These are phyloP conservation scores for Volucella bombylans DNA, from an alignment of 2,888 invertebrate species.

Conservation along the genomic window DNA sequence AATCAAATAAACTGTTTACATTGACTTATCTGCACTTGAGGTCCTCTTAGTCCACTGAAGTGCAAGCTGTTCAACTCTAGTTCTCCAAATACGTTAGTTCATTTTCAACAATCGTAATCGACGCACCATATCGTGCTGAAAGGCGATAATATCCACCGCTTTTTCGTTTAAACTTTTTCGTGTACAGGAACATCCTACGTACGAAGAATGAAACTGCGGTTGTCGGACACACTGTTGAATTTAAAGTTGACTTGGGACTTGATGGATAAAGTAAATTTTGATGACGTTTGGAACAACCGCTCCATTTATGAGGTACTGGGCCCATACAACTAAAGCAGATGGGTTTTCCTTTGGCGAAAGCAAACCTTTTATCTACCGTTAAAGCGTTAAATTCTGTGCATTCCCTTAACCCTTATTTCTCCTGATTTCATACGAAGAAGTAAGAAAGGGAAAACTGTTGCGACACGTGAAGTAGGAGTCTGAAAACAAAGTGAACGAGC, in stretches of 20 bases:
- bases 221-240: conserved; percentile 4
- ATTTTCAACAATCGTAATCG: conserved; percentile 29
- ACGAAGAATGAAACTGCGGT: conserved; percentile 32
- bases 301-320: conserved; percentile 7
- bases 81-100: conserved; percentile 6
- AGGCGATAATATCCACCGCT: conserved; percentile 9
- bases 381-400: background rate
- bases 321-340: background rate
- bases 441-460: too few relatives aligned
- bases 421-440: too few relatives aligned
- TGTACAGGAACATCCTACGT: conserved; percentile 18
- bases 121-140: conserved; percentile 22
- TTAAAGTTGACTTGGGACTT: conserved; percentile 4
- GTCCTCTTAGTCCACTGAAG: conserved; percentile 15
- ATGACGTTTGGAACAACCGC: conserved; percentile 11
- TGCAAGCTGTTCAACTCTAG: conserved; percentile 7
- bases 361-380: background rate
- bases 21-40: background rate
- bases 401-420: background rate
- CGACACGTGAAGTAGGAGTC: too few relatives aligned
- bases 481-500: too few relatives aligned
- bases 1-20: conserved; percentile 14
- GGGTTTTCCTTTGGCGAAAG: background rate
- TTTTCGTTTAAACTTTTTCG: background rate
- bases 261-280: conserved; percentile 11